phyloP scores from a whole-genome alignment of 2,888 invertebrate species.

The Phengaris alcon region DNA sequence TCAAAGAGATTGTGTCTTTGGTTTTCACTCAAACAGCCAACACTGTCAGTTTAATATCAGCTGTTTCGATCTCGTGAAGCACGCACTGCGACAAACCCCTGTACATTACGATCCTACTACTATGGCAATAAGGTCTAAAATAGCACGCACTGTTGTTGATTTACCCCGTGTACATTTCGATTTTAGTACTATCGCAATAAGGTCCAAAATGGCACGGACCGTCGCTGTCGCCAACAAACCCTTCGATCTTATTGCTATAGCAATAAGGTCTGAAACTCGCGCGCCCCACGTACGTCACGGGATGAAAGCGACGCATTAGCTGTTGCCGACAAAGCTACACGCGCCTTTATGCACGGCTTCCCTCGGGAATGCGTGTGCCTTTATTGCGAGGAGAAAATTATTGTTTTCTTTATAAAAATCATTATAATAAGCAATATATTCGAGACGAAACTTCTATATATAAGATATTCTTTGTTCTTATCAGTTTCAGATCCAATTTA shows the following conservation, averaged over 20 bases:
- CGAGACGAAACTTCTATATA: background rate
- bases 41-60: background rate
- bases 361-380: background rate
- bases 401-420: background rate
- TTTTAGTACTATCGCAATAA: too few species aligned
- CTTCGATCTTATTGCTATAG: background rate
- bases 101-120: background rate
- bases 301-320: constrained; percentile 12
- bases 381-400: background rate
- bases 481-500: too few species aligned
- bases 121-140: background rate
- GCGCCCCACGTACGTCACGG: background rate
- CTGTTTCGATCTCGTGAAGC: background rate
- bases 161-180: too few species aligned
- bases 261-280: background rate
- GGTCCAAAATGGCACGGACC: too few species aligned
- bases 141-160: too few species aligned
- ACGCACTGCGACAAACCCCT: background rate
- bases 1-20: constrained; percentile 8
- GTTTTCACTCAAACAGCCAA: background rate
- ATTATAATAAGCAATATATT: background rate
- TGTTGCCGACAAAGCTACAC: background rate
- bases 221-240: too few species aligned
- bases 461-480: too few species aligned
- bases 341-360: background rate